Evolutionary conservation across 2,113 vertebrate species (phyloP).

Genomic region (Buteo buteo): DNA sequence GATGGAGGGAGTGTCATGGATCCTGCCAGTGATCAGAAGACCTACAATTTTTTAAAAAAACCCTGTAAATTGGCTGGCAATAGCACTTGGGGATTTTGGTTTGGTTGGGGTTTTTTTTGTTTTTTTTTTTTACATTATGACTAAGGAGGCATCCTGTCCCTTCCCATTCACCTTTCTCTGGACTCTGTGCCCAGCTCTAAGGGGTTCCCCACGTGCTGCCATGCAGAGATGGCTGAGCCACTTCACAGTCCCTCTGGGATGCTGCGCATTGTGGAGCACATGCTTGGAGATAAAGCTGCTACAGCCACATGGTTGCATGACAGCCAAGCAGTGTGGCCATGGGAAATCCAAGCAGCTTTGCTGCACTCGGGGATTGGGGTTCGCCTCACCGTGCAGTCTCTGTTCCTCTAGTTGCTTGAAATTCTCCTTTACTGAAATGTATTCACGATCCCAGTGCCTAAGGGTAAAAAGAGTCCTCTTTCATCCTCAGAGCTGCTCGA

Average conservation of each 20-base stretch:
- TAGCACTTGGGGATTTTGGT: not conserved
- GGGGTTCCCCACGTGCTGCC: not conserved
- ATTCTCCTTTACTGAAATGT: not conserved
- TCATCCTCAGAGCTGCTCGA: not conserved
- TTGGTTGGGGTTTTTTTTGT: not conserved
- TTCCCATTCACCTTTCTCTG: not conserved
- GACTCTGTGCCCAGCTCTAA: not conserved
- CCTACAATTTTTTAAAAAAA: not conserved
- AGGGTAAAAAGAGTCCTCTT: not conserved
- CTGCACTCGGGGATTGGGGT: not conserved
- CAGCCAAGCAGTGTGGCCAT: not conserved
- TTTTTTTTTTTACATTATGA: not conserved
- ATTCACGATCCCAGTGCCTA: not conserved
- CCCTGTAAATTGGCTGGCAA: not conserved
- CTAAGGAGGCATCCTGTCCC: not conserved
- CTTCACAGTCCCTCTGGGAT: not conserved
- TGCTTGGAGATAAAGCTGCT: constrained; percentile 15
- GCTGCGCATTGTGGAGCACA: not conserved
- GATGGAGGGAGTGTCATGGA: not conserved
- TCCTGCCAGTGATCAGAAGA: not conserved
- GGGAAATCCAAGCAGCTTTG: not conserved
- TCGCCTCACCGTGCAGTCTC: not conserved
- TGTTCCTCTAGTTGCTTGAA: not conserved
- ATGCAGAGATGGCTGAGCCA: not conserved
- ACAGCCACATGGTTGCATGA: not conserved